Percentiles rank a stretch among this genome's conserved stretches.
phyloP scores from a whole-genome alignment of 2,888 invertebrate genomes.

The Sepioteuthis lessoniana region DNA sequence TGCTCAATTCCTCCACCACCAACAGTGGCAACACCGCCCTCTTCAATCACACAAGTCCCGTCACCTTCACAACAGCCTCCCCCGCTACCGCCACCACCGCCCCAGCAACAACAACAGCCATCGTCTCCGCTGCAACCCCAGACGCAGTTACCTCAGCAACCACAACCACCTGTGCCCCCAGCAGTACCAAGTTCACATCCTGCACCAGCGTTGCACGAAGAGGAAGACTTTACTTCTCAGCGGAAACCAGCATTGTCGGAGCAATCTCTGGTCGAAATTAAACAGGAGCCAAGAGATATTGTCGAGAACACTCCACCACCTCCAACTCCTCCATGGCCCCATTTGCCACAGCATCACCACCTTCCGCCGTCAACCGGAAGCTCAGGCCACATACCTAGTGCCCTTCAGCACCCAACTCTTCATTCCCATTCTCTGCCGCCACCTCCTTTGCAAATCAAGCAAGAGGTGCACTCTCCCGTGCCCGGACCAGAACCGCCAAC shows the following conservation, averaged over 20 bases:
- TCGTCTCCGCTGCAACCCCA: constrained; percentile 48
- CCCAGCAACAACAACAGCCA: constrained; percentile 54
- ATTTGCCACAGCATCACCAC: constrained; percentile 37
- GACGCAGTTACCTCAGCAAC: constrained; percentile 49
- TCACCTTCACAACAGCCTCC: constrained; percentile 51
- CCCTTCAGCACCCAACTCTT: constrained; percentile 49
- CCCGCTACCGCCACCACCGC: constrained; percentile 56
- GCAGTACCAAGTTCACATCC: constrained; percentile 37
- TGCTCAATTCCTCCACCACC: constrained; percentile 25
- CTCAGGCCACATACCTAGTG: constrained; percentile 51
- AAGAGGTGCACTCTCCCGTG: constrained; percentile 52
- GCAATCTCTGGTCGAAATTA: constrained; percentile 37
- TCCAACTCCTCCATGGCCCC: constrained; percentile 39
- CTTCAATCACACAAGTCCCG: constrained; percentile 47
- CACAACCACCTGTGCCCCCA: constrained; percentile 53
- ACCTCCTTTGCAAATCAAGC: constrained; percentile 52
- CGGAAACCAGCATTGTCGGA: constrained; percentile 50
- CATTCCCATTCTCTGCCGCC: constrained; percentile 52
- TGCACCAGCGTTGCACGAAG: not conserved
- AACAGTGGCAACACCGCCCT: constrained; percentile 50
- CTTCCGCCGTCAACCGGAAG: constrained; percentile 39
- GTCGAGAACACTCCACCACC: constrained; percentile 41
- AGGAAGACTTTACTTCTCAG: constrained; percentile 15
- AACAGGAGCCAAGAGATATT: constrained; percentile 46
- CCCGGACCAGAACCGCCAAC: constrained; percentile 52